These are phyloP conservation scores for Dendronephthya gigantea DNA, from an alignment of 64 coral and sea anemone genomes.

Conservation along the genomic window DNA sequence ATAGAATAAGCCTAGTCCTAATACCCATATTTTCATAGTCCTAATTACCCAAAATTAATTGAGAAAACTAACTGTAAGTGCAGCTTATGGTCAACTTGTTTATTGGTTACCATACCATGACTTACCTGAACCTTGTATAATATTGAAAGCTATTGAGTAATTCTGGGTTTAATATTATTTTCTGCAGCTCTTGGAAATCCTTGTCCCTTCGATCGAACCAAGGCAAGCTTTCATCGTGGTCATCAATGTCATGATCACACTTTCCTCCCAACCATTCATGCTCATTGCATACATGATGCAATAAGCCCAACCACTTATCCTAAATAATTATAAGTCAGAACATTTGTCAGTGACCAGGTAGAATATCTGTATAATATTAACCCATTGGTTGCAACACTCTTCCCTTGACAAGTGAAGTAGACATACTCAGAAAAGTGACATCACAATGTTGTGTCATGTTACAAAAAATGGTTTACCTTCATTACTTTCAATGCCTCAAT, in stretches of 20 bases:
- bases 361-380: neutral
- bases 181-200: slow-evolving; percentile 1
- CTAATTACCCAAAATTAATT: neutral
- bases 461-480: too few species aligned
- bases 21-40: neutral
- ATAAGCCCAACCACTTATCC: slow-evolving; percentile 8
- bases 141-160: neutral
- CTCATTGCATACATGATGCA: slow-evolving; percentile 39
- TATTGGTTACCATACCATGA: too few species aligned
- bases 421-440: too few species aligned
- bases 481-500: too few species aligned
- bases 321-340: slow-evolving; percentile 1
- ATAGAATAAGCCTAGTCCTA: neutral
- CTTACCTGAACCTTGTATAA: slow-evolving; percentile 17
- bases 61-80: too few species aligned
- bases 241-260: slow-evolving; percentile 35
- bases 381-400: too few species aligned
- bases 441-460: too few species aligned
- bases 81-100: neutral
- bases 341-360: neutral
- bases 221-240: neutral
- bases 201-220: slow-evolving; percentile 13
- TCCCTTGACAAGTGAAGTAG: too few species aligned
- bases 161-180: neutral
- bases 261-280: slow-evolving; percentile 34